phyloP scores from a whole-genome alignment of 2,797 vertebrate genomes.

The Lithobates pipiens region DNA sequence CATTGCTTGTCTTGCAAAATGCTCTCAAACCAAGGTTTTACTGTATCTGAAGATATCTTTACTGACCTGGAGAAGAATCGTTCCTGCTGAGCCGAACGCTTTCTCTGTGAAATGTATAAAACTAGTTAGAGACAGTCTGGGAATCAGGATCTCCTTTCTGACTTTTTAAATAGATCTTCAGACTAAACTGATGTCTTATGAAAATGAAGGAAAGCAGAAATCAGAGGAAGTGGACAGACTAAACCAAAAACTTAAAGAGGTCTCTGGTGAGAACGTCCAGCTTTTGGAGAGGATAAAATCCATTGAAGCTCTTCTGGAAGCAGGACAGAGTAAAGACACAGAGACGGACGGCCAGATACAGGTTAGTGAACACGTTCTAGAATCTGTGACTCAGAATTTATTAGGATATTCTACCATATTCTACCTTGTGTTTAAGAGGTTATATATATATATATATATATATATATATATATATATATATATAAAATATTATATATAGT shows the following conservation, averaged over 20 bases:
- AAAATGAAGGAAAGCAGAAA: conserved; percentile 80
- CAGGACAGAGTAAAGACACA: conserved; percentile 76
- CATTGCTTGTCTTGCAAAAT: too few species aligned
- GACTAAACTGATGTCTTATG: conserved; percentile 75
- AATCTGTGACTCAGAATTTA: background rate
- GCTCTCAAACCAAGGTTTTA: too few species aligned
- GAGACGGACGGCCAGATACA: conserved; percentile 72
- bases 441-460: too few species aligned
- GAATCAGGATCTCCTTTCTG: background rate
- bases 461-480: background rate
- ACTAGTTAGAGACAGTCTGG: background rate
- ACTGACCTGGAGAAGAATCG: too few species aligned
- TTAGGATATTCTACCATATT: background rate
- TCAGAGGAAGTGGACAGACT: conserved; percentile 78
- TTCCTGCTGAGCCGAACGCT: too few species aligned
- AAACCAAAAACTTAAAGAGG: conserved; percentile 79
- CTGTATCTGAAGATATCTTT: too few species aligned
- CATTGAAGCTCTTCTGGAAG: conserved; percentile 86
- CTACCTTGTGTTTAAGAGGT: background rate
- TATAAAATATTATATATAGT: background rate
- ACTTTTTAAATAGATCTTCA: conserved; percentile 78
- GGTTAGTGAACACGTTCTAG: conserved; percentile 62
- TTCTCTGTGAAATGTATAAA: too few species aligned
- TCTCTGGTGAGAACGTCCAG: conserved; percentile 78
- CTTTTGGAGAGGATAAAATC: conserved; percentile 83